phyloP scores from a whole-genome alignment of 2,113 vertebrate species.

The Podocnemis expansa region DNA sequence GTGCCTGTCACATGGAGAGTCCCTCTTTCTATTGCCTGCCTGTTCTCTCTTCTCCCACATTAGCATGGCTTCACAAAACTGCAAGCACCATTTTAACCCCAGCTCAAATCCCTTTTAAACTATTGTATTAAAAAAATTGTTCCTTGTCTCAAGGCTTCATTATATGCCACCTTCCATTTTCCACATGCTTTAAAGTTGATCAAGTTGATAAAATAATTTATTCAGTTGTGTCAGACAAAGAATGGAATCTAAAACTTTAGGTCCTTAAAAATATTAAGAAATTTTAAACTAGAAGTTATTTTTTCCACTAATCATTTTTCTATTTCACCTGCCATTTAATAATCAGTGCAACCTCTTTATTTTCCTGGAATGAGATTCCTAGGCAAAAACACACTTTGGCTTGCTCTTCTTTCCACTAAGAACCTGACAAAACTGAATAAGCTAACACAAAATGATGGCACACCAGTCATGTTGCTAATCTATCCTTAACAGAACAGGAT shows the following conservation, averaged over 20 bases:
- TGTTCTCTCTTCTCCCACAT: no score
- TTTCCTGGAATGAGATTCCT: neutral
- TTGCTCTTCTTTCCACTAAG: neutral
- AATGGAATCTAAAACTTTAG: neutral
- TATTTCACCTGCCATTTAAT: neutral
- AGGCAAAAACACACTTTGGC: neutral
- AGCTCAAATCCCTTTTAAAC: neutral
- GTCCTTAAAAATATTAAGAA: neutral
- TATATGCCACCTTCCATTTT: neutral
- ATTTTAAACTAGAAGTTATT: neutral
- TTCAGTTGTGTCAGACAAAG: neutral
- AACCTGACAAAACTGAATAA: neutral
- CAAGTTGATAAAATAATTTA: neutral
- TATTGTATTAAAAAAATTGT: neutral
- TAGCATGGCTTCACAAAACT: neutral
- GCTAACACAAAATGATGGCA: neutral
- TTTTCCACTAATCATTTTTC: neutral
- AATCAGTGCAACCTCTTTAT: neutral
- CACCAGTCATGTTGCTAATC: neutral
- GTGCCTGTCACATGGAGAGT: neutral
- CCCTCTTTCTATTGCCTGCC: neutral
- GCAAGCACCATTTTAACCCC: neutral
- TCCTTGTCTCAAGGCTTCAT: neutral
- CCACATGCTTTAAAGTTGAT: neutral
- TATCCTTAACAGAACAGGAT: neutral